Evolutionary conservation across 2,888 invertebrate species (phyloP).

Genomic region (Allophyes oxyacanthae): DNA sequence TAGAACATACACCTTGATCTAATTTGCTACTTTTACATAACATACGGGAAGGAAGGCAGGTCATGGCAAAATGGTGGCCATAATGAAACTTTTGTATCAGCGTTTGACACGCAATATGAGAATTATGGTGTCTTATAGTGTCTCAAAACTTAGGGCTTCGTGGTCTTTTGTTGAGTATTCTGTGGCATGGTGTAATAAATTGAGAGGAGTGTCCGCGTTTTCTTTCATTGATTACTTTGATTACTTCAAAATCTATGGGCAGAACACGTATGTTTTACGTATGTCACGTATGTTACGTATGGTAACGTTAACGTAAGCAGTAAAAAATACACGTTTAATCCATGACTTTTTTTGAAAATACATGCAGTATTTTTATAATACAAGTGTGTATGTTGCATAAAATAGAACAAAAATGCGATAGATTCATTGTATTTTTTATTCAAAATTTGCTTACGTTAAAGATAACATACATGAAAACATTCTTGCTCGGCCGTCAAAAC

Average conservation of each 20-base stretch:
- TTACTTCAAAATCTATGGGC: not conserved
- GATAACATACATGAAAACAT: too few species aligned
- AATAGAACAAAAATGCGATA: too few species aligned
- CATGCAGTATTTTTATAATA: too few species aligned
- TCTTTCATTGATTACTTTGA: not conserved
- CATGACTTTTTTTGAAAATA: too few species aligned
- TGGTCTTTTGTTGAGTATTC: conserved; percentile 65
- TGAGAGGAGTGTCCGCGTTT: conserved; percentile 40
- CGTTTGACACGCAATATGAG: conserved; percentile 79
- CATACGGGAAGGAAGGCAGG: conserved; percentile 22
- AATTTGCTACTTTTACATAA: conserved; percentile 12
- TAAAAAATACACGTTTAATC: too few species aligned
- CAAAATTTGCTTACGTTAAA: too few species aligned
- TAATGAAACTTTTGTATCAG: conserved; percentile 65
- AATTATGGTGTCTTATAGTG: conserved; percentile 77
- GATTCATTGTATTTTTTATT: too few species aligned
- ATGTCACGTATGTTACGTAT: too few species aligned
- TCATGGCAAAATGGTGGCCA: conserved; percentile 45
- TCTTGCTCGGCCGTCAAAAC: too few species aligned
- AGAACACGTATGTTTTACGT: too few species aligned
- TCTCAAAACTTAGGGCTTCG: conserved; percentile 69
- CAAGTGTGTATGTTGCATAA: too few species aligned
- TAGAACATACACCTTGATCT: conserved; percentile 45
- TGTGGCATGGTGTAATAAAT: conserved; percentile 37
- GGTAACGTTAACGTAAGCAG: too few species aligned